Conservation (phyloP, 2,113 vertebrate species). For the Eulemur rufifrons region DNA sequence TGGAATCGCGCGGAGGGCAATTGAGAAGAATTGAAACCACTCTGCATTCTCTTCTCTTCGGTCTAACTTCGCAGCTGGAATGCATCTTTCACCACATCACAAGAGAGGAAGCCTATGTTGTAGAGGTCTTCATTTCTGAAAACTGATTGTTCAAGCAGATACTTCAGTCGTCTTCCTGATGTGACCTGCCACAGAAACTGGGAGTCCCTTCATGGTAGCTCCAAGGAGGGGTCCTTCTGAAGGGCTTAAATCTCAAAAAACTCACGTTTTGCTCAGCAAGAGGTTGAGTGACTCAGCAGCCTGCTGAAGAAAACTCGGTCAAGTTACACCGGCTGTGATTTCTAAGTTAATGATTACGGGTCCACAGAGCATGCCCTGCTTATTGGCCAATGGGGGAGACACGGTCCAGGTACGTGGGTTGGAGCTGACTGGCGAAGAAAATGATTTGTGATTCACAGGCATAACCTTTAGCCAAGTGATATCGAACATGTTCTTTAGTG, state of each 20-base stretch:
- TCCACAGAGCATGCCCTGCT: neutral
- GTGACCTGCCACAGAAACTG: neutral
- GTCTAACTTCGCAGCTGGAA: neutral
- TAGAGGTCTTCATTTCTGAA: too few species aligned
- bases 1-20: neutral
- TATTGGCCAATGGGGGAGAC: rapidly evolving
- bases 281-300: neutral
- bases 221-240: neutral
- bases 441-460: neutral
- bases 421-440: neutral
- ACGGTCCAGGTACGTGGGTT: rapidly evolving
- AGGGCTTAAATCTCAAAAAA: neutral
- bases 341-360: slow-evolving; percentile 16
- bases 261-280: neutral
- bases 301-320: neutral
- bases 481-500: rapidly evolving
- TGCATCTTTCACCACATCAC: neutral
- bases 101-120: neutral
- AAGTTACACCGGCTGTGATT: neutral
- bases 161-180: neutral
- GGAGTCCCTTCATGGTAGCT: neutral
- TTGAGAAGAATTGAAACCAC: neutral
- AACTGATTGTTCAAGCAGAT: too few species aligned
- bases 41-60: neutral
- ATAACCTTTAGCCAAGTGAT: neutral